Conservation (phyloP, 2,113 vertebrate species). For the Saguinus imperator region DNA sequence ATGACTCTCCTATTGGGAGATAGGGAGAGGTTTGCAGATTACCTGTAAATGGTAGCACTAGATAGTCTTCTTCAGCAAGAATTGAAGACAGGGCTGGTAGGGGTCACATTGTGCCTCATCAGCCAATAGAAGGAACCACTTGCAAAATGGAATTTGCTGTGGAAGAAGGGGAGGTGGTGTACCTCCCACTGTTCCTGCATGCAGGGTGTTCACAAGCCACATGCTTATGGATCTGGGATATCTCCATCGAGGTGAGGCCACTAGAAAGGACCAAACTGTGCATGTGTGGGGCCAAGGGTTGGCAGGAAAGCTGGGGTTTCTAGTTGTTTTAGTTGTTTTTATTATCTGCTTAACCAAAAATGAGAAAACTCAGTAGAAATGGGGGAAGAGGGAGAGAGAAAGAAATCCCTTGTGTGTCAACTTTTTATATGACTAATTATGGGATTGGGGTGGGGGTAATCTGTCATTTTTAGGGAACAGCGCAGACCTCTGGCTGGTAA, state of each 20-base stretch:
- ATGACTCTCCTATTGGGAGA: neutral
- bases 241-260: accelerated
- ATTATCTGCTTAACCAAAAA: neutral
- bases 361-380: neutral
- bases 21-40: too few species aligned
- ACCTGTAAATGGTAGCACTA: neutral
- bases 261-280: neutral
- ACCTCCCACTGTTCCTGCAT: accelerated
- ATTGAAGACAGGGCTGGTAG: neutral
- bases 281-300: accelerated
- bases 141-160: neutral
- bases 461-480: conserved; percentile 91
- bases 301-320: accelerated
- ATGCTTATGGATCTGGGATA: accelerated
- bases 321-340: neutral
- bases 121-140: too few species aligned
- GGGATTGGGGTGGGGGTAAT: neutral
- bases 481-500: conserved; percentile 96
- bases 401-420: accelerated
- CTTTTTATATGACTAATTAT: neutral
- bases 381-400: neutral
- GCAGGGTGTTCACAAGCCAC: accelerated
- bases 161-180: accelerated
- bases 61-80: neutral
- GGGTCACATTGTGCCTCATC: accelerated